Evolutionary conservation across 2,113 vertebrate species (phyloP).

Genomic region (Saguinus midas): DNA sequence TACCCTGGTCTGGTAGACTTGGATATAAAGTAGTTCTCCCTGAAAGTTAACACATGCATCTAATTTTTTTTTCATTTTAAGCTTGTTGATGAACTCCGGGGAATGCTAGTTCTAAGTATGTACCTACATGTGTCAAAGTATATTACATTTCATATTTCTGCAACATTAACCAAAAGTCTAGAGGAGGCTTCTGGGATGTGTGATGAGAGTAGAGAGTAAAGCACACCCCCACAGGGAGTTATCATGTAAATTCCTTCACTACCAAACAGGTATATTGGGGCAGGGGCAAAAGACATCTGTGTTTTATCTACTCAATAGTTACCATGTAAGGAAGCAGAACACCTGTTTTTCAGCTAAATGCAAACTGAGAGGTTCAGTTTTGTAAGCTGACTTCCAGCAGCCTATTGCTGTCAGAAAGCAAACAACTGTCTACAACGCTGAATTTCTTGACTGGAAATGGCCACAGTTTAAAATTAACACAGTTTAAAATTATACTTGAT

Average conservation of each 20-base stretch:
- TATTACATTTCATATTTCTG: not conserved
- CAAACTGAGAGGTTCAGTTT: not conserved
- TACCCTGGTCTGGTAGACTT: not conserved
- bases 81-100: not conserved
- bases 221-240: not conserved
- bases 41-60: not conserved
- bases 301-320: not conserved
- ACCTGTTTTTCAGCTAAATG: not conserved
- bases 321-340: not conserved
- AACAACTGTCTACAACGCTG: not conserved
- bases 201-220: not conserved
- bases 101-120: not conserved
- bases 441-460: not conserved
- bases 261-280: not conserved
- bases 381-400: not conserved
- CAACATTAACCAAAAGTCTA: not conserved
- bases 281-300: fast-evolving
- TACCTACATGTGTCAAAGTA: not conserved
- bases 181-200: not conserved
- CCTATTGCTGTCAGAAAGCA: not conserved
- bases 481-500: not conserved
- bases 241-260: not conserved
- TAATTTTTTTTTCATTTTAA: not conserved
- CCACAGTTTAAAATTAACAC: not conserved
- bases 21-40: not conserved